These are phyloP conservation scores for Trissolcus basalis DNA, from an alignment of 1,140 invertebrate species.

Conservation along the genomic window DNA sequence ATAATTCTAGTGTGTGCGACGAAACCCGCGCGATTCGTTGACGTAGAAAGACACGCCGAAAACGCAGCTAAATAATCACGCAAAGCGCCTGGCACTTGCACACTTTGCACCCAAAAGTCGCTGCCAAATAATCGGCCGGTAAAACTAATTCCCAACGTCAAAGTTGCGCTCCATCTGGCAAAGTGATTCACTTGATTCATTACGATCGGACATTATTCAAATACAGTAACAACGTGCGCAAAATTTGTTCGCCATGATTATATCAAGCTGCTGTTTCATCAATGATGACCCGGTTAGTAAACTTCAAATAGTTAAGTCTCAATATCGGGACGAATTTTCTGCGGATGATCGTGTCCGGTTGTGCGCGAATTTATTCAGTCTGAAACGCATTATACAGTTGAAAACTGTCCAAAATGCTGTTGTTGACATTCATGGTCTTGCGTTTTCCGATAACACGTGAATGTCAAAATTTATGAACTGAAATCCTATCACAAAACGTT, in stretches of 20 bases:
- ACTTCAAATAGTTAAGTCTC: neutral
- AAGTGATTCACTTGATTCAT: constrained; percentile 35
- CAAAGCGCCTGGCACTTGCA: no score
- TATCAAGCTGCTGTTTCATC: no score
- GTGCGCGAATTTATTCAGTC: constrained; percentile 3
- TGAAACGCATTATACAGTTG: constrained; percentile 1
- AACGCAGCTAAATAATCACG: no score
- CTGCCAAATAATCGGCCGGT: constrained; percentile 18
- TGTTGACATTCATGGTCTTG: constrained; percentile 21
- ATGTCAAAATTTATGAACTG: constrained; percentile 33
- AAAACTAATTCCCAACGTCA: constrained; percentile 35
- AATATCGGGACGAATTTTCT: neutral
- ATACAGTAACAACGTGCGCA: constrained; percentile 9
- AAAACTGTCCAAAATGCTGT: constrained; percentile 11
- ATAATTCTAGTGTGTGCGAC: neutral
- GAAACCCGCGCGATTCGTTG: constrained; percentile 25
- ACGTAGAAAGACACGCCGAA: no score
- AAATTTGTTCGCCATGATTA: neutral
- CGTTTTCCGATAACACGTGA: constrained; percentile 16
- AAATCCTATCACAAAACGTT: constrained; percentile 16
- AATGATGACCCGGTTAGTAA: neutral
- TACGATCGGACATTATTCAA: constrained; percentile 16
- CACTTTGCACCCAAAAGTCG: constrained; percentile 20
- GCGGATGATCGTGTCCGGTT: constrained; percentile 1
- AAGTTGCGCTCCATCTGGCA: constrained; percentile 40